Evolutionary conservation across 2,888 invertebrate genomes (phyloP).

Genomic region (Epiperipatus broadwayi): DNA sequence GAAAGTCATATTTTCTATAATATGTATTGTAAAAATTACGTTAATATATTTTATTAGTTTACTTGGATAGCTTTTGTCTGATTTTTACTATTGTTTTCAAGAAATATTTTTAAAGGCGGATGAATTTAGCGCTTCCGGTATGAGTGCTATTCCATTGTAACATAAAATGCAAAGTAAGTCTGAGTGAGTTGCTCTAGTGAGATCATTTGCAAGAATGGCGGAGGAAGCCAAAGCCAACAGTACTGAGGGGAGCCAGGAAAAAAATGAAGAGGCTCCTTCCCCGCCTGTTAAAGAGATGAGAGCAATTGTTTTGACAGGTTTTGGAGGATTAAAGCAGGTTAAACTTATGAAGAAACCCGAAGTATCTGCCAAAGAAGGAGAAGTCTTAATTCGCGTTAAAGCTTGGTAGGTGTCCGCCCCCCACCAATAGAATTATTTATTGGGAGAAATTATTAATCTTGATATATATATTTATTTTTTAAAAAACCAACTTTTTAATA

Average conservation of each 20-base stretch:
- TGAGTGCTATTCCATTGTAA: no score
- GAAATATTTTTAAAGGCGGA: no score
- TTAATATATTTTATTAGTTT: no score
- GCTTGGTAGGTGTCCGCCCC: conserved; percentile 68
- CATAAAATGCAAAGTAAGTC: no score
- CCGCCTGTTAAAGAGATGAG: conserved; percentile 55
- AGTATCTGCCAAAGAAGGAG: conserved; percentile 35
- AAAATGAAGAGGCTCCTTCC: conserved; percentile 14
- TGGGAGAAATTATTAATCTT: conserved; percentile 6
- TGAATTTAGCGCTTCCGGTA: no score
- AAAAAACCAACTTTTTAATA: no score
- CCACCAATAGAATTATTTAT: neutral
- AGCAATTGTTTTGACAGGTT: conserved; percentile 60
- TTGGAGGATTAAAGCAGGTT: conserved; percentile 64
- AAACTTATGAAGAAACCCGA: conserved; percentile 62
- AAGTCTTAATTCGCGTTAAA: conserved; percentile 61
- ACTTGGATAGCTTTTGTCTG: no score
- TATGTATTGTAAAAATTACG: no score
- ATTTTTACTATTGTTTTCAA: no score
- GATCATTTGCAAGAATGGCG: no score
- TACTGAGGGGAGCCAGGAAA: conserved; percentile 6
- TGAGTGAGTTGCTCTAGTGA: no score
- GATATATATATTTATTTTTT: conserved; percentile 10
- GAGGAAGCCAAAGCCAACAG: conserved; percentile 6
- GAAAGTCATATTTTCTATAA: no score